Percentiles rank a stretch among this genome's conserved stretches.
These are phyloP conservation scores for Lochmaea capreae DNA, from an alignment of 2,888 invertebrate species.

Conservation along the genomic window DNA sequence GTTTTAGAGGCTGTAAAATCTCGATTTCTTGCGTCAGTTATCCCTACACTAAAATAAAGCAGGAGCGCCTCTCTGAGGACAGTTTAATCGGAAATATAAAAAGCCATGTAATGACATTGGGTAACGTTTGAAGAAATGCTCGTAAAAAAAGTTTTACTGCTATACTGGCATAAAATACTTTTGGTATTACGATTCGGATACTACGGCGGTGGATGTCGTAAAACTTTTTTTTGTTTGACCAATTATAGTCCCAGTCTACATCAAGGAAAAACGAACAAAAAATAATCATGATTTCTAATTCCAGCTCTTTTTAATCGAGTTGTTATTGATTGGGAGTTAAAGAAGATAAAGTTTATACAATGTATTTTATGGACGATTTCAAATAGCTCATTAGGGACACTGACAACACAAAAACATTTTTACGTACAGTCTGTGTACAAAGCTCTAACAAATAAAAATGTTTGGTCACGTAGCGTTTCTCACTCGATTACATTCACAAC, in stretches of 20 bases:
- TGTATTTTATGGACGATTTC: not conserved
- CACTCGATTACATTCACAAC: not conserved
- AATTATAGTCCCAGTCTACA: constrained; percentile 23
- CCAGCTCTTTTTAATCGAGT: not conserved
- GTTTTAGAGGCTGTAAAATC: not conserved
- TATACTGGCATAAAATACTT: constrained; percentile 33
- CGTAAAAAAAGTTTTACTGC: constrained; percentile 37
- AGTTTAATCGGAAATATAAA: constrained; percentile 38
- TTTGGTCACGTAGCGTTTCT: not conserved
- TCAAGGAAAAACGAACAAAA: not conserved
- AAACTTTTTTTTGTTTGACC: constrained; percentile 28
- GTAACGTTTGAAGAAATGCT: constrained; percentile 31
- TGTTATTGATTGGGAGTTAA: not conserved
- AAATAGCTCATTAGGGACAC: not conserved
- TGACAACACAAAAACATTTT: not conserved
- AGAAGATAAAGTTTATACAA: not conserved
- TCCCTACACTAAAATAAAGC: constrained; percentile 27
- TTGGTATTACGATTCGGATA: constrained; percentile 32
- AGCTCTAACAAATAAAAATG: not conserved
- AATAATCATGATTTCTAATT: not conserved
- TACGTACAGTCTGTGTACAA: not conserved
- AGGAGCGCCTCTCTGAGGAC: constrained; percentile 17
- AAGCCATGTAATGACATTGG: constrained; percentile 35
- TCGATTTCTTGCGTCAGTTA: not conserved
- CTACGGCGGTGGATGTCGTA: constrained; percentile 24